phyloP scores from a whole-genome alignment of 1,140 invertebrate species.

The Drosophila serrata region DNA sequence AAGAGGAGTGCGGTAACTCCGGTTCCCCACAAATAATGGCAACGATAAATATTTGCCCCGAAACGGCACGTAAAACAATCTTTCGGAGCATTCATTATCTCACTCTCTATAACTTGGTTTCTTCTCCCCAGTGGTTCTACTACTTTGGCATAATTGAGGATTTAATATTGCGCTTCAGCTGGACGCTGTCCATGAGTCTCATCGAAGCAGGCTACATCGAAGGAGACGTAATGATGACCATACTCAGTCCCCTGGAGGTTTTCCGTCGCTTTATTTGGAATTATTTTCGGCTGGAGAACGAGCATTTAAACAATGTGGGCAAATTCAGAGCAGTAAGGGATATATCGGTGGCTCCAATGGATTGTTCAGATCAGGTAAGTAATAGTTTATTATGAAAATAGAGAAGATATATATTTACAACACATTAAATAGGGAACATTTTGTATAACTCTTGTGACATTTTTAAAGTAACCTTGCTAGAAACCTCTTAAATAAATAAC shows the following conservation, averaged over 20 bases:
- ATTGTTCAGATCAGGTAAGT: slow-evolving; percentile 89
- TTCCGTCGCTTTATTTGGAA: slow-evolving; percentile 96
- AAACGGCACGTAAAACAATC: slow-evolving; percentile 76
- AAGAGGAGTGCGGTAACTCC: not conserved
- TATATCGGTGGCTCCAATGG: slow-evolving; percentile 94
- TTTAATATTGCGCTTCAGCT: slow-evolving; percentile 94
- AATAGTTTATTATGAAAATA: not conserved
- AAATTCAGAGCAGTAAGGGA: slow-evolving; percentile 96
- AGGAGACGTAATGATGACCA: slow-evolving; percentile 91
- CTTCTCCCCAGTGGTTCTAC: slow-evolving; percentile 91
- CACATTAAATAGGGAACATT: not conserved
- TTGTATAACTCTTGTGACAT: not conserved
- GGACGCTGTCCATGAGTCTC: slow-evolving; percentile 92
- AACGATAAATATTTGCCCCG: slow-evolving; percentile 72
- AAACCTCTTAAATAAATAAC: not conserved
- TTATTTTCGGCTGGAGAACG: slow-evolving; percentile 96
- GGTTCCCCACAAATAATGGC: slow-evolving; percentile 56
- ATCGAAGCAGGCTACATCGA: slow-evolving; percentile 91
- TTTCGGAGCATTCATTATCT: slow-evolving; percentile 65
- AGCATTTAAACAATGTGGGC: slow-evolving; percentile 97
- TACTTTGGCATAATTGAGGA: slow-evolving; percentile 99
- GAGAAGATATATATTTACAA: not conserved
- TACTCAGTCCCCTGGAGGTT: slow-evolving; percentile 93
- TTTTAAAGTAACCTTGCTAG: not conserved
- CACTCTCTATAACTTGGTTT: not conserved